A percentile compares a stretch with the other conserved stretches of the same genome.
These are phyloP conservation scores for Columba guinea DNA, from an alignment of 2,797 vertebrate genomes.

Conservation along the genomic window DNA sequence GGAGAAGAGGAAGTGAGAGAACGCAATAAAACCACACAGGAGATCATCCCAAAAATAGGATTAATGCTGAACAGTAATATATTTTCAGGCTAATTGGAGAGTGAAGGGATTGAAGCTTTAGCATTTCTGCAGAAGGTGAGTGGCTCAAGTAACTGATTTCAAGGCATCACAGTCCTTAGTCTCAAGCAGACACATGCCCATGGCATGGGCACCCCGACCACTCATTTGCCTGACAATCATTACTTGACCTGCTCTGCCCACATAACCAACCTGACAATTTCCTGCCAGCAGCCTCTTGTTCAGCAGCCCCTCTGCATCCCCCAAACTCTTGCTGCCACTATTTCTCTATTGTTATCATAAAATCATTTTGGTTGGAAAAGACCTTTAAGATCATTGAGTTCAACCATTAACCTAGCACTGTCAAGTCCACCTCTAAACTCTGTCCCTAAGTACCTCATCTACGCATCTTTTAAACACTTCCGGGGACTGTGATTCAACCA, in stretches of 20 bases:
- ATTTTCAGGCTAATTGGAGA: background rate
- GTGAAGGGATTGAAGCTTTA: background rate
- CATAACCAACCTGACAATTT: background rate
- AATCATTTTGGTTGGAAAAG: no score
- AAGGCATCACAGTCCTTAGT: background rate
- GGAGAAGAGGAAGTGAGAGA: background rate
- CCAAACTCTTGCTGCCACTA: background rate
- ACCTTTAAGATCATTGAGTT: no score
- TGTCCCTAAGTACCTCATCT: no score
- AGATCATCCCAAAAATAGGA: background rate
- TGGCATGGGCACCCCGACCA: accelerated
- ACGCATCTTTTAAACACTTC: no score
- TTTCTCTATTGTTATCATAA: background rate
- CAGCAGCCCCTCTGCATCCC: background rate
- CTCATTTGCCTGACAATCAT: background rate
- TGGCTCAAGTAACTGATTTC: background rate
- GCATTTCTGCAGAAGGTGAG: background rate
- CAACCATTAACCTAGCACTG: no score
- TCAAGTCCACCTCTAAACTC: no score
- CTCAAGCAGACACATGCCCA: background rate
- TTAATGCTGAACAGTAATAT: background rate
- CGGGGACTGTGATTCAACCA: no score
- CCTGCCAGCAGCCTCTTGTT: background rate
- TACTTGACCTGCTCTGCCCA: background rate
- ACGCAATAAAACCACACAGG: background rate